These are phyloP conservation scores for Melanostoma mellinum DNA, from an alignment of 2,888 invertebrate genomes.

Conservation along the genomic window DNA sequence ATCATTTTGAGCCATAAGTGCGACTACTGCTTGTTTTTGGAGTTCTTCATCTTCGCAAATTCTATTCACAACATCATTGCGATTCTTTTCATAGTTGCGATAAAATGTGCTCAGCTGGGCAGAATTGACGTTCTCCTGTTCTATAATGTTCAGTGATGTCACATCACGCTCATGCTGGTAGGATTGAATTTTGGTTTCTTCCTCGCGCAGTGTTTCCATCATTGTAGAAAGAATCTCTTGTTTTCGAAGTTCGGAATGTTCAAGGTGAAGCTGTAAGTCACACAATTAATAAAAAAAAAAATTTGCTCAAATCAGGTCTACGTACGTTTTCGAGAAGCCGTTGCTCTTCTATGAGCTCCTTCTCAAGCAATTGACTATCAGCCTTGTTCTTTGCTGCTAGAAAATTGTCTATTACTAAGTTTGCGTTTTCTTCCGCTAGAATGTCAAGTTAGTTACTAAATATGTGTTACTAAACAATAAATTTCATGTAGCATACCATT, in stretches of 20 bases:
- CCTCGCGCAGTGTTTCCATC: slow-evolving; percentile 87
- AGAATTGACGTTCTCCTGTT: slow-evolving; percentile 86
- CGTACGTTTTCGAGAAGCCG: slow-evolving; percentile 84
- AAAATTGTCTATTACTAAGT: slow-evolving; percentile 86
- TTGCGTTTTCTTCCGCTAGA: slow-evolving; percentile 86
- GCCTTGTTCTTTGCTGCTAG: slow-evolving; percentile 84
- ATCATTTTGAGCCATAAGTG: slow-evolving; percentile 88
- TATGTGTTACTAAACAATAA: not conserved
- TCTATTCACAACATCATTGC: slow-evolving; percentile 84
- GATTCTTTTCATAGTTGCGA: slow-evolving; percentile 85
- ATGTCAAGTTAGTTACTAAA: slow-evolving; percentile 47
- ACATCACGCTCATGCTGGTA: slow-evolving; percentile 85
- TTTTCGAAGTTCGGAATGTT: slow-evolving; percentile 84
- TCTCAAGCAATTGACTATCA: slow-evolving; percentile 86
- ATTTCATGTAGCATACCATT: slow-evolving; percentile 79
- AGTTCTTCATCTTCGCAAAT: slow-evolving; percentile 87
- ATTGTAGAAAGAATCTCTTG: slow-evolving; percentile 88
- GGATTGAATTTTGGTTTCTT: slow-evolving; percentile 85
- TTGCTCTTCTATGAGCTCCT: slow-evolving; percentile 87
- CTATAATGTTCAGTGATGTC: slow-evolving; percentile 85
- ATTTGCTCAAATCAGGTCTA: not conserved
- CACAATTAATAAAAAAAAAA: slow-evolving; percentile 77
- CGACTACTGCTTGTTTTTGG: slow-evolving; percentile 88
- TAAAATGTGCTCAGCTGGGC: slow-evolving; percentile 85
- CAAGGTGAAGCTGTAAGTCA: slow-evolving; percentile 77